A percentile compares a stretch with the other conserved stretches of the same genome.
These are phyloP conservation scores for Agrotis ipsilon DNA, from an alignment of 2,888 invertebrate genomes.

Conservation along the genomic window DNA sequence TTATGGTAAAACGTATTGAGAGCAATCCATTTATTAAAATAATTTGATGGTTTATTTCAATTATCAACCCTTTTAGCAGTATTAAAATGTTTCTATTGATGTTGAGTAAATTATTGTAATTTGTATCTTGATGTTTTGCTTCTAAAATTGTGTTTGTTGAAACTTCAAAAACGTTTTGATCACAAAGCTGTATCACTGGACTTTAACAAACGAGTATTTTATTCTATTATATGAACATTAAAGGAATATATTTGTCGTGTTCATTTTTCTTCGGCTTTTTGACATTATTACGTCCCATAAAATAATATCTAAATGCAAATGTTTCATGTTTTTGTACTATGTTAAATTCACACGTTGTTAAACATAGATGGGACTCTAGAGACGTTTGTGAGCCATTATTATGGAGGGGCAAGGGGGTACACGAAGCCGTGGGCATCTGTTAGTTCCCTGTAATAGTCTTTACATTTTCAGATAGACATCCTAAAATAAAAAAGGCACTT, in stretches of 20 bases:
- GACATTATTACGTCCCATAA: neutral
- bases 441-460: no score
- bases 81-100: conserved; percentile 1
- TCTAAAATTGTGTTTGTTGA: neutral
- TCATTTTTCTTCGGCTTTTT: neutral
- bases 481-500: no score
- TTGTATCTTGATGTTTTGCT: conserved; percentile 2
- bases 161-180: neutral
- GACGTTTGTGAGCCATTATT: no score
- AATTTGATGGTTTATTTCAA: neutral
- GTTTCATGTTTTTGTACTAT: neutral
- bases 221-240: neutral
- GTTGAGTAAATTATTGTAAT: neutral
- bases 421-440: no score
- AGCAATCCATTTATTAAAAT: neutral
- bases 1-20: conserved; percentile 2
- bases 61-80: conserved; percentile 6
- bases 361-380: no score
- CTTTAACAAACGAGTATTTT: neutral
- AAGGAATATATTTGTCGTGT: neutral
- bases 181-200: neutral
- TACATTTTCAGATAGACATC: no score
- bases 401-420: no score
- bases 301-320: no score
- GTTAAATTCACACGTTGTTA: no score